Conservation (phyloP, 2,113 vertebrate genomes). For the Prolemur simus region DNA sequence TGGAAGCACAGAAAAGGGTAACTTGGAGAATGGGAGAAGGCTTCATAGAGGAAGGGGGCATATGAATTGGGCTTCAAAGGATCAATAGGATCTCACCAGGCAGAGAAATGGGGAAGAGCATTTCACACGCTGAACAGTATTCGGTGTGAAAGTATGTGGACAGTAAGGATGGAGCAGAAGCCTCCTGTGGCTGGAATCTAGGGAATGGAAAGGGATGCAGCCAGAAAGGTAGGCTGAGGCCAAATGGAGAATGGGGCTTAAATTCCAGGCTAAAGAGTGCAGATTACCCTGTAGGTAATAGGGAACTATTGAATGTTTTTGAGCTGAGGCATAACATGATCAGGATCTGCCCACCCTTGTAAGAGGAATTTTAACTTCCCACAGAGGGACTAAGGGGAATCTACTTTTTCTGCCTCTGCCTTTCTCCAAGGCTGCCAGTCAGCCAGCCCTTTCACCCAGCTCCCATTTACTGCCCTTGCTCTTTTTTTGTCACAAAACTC, state of each 20-base stretch:
- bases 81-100: background rate
- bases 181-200: background rate
- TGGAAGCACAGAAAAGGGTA: background rate
- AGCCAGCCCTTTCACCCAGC: background rate
- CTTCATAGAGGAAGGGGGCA: background rate
- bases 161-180: background rate
- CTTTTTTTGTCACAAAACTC: background rate
- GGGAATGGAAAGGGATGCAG: background rate
- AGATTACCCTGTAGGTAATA: background rate
- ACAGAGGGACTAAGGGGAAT: background rate
- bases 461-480: background rate
- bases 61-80: background rate
- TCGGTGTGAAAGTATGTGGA: too few species aligned
- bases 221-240: background rate
- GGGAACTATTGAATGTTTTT: background rate
- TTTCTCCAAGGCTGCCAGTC: background rate
- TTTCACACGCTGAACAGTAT: background rate
- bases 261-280: background rate
- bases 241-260: background rate
- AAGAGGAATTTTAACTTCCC: background rate
- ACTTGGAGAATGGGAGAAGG: background rate
- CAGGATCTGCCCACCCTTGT: background rate
- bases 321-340: background rate
- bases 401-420: background rate
- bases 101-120: background rate